Evolutionary conservation across 2,113 vertebrate species (phyloP).

Genomic region (Osmerus eperlanus): DNA sequence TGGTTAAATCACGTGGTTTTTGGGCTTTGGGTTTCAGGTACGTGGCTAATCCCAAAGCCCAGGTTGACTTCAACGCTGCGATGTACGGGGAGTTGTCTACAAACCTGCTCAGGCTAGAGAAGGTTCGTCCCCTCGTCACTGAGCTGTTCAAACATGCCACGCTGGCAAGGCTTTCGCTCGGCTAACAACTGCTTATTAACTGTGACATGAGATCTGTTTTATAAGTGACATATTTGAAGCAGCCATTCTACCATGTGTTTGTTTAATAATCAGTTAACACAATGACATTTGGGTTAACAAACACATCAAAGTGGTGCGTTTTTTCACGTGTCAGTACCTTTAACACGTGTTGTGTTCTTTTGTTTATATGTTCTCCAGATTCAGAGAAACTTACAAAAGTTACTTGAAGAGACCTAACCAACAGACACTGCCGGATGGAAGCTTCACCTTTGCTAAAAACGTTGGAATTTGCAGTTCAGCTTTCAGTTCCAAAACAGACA

Average conservation of each 20-base stretch:
- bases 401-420: constrained; percentile 62
- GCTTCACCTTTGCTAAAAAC: constrained; percentile 15
- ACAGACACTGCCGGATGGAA: constrained; percentile 14
- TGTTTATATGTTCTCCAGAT: constrained; percentile 43
- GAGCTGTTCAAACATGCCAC: background rate
- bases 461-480: constrained; percentile 11
- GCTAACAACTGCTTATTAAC: background rate
- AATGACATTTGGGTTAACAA: too few relatives aligned
- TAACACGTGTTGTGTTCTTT: background rate
- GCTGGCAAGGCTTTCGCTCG: background rate
- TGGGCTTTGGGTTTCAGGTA: constrained; percentile 45
- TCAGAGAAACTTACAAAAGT: constrained; percentile 62
- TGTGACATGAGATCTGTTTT: background rate
- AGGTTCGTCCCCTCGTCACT: constrained; percentile 44
- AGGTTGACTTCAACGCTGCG: constrained; percentile 57
- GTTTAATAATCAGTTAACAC: too few relatives aligned
- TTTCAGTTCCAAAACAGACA: constrained; percentile 17
- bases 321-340: too few relatives aligned
- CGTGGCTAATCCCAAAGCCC: constrained; percentile 31
- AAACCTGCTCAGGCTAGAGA: constrained; percentile 67
- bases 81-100: constrained; percentile 63
- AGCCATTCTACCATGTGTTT: too few relatives aligned
- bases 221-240: too few relatives aligned
- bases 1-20: background rate
- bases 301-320: too few relatives aligned